These are phyloP conservation scores for Urophycis tenuis DNA, from an alignment of 2,797 vertebrate genomes.

Conservation along the genomic window DNA sequence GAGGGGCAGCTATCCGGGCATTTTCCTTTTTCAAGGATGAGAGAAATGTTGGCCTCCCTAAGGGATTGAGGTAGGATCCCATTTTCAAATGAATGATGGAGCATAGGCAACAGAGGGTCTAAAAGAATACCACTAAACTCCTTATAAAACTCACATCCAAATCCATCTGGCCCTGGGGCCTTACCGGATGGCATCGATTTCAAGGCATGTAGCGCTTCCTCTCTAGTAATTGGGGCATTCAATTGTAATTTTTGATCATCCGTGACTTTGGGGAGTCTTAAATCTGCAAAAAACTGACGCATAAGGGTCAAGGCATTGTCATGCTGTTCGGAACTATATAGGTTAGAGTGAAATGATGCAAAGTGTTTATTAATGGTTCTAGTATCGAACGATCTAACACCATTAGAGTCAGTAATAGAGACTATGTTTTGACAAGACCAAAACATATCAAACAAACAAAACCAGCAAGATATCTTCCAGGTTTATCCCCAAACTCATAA, in stretches of 20 bases:
- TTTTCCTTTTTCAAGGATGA: no score
- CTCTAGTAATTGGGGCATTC: neutral
- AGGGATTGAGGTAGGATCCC: neutral
- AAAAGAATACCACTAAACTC: neutral
- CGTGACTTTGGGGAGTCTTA: neutral
- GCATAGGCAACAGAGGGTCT: neutral
- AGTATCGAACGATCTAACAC: slow-evolving; percentile 8
- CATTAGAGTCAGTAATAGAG: neutral
- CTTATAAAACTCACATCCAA: neutral
- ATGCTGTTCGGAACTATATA: no score
- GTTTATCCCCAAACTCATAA: no score
- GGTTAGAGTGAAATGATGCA: no score
- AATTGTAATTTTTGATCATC: neutral
- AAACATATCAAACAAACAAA: no score
- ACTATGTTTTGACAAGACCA: slow-evolving; percentile 14
- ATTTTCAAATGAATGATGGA: neutral
- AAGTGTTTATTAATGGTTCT: slow-evolving; percentile 19
- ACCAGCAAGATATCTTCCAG: neutral
- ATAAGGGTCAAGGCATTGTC: no score
- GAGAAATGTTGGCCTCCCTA: neutral
- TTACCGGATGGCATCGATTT: neutral
- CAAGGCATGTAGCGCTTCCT: neutral
- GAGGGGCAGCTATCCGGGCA: no score
- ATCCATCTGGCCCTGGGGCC: neutral
- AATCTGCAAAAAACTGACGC: slow-evolving; percentile 3